Evolutionary conservation across 2,797 vertebrate genomes (phyloP).

Genomic region (Aselliscus stoliczkanus): DNA sequence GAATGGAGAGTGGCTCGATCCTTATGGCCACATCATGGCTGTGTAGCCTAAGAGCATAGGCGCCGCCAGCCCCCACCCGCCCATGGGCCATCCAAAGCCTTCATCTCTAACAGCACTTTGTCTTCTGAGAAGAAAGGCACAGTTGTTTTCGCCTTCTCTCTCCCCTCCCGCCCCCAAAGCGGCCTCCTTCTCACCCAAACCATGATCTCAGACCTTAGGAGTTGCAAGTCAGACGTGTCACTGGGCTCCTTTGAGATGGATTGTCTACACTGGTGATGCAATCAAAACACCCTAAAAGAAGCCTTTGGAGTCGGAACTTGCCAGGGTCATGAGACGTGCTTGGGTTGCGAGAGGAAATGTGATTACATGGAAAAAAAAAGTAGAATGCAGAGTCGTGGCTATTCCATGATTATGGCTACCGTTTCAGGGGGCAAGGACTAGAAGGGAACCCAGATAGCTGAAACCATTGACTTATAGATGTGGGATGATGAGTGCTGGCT

Average conservation of each 20-base stretch:
- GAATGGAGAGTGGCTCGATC: background rate
- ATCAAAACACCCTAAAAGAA: constrained; percentile 30
- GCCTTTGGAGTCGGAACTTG: constrained; percentile 33
- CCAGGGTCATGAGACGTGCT: constrained; percentile 30
- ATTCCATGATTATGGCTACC: background rate
- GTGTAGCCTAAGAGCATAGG: background rate
- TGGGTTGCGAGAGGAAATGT: constrained; percentile 46
- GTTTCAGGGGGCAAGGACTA: background rate
- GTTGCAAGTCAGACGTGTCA: constrained; percentile 47
- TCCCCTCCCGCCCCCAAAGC: constrained; percentile 4
- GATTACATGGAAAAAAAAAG: background rate
- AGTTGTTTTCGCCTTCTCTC: constrained; percentile 48
- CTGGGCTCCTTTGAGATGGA: constrained; percentile 44
- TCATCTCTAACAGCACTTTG: constrained; percentile 58
- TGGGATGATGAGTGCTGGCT: background rate
- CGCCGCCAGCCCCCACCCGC: background rate
- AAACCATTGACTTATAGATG: background rate
- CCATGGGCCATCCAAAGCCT: background rate
- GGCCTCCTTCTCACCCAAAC: constrained; percentile 43
- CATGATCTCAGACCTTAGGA: constrained; percentile 66
- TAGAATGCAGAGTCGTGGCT: constrained; percentile 11
- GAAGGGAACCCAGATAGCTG: background rate
- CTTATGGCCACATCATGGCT: background rate
- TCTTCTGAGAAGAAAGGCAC: constrained; percentile 64
- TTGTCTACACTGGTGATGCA: constrained; percentile 50